phyloP scores from a whole-genome alignment of 2,797 vertebrate genomes.

The Dallia pectoralis region DNA sequence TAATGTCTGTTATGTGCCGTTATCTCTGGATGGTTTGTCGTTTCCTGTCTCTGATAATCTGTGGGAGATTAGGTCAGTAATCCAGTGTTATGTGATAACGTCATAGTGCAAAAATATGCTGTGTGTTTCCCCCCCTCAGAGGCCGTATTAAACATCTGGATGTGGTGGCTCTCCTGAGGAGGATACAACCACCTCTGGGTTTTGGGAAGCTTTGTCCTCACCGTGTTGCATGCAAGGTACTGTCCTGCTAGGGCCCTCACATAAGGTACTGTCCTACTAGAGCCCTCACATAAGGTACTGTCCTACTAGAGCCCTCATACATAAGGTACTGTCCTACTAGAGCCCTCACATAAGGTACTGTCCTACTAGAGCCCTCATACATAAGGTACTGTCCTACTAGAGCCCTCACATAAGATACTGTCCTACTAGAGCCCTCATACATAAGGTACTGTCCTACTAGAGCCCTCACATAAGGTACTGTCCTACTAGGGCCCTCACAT shows the following conservation, averaged over 20 bases:
- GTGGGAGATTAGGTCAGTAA: too few species aligned
- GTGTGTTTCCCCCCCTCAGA: conserved; percentile 62
- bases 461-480: conserved; percentile 76
- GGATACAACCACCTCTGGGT: conserved; percentile 94
- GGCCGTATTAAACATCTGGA: conserved; percentile 96
- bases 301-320: conserved; percentile 29
- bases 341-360: conserved; percentile 76
- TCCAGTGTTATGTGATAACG: background rate
- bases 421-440: conserved; percentile 29
- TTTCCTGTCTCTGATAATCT: too few species aligned
- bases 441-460: conserved; percentile 75
- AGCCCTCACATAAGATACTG: conserved; percentile 76
- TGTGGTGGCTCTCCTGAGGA: conserved; percentile 89
- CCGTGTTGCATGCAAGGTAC: conserved; percentile 90
- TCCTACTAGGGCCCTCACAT: conserved; percentile 29
- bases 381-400: conserved; percentile 75
- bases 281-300: conserved; percentile 76
- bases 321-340: conserved; percentile 75
- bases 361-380: conserved; percentile 29
- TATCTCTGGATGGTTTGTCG: too few species aligned
- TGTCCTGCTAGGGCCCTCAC: conserved; percentile 37
- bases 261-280: conserved; percentile 75
- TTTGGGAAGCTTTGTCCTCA: conserved; percentile 97
- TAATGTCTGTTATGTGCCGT: too few species aligned
- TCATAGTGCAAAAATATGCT: background rate